Conservation (phyloP, 30 jellyfish, hydroid and myxozoan genomes). For the Pelagia noctiluca region DNA sequence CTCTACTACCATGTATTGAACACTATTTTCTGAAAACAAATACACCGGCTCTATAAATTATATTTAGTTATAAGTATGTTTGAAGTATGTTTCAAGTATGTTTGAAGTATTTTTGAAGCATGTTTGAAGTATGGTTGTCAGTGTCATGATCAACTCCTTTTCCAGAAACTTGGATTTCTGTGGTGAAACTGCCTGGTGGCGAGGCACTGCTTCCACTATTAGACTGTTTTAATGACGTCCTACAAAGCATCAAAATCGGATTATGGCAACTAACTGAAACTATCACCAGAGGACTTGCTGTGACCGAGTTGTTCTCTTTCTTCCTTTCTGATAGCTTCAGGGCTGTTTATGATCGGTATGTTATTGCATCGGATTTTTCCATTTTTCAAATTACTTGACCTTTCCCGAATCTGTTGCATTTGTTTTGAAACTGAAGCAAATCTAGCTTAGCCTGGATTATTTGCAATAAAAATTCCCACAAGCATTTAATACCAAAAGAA, state of each 20-base stretch:
- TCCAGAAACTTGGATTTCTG: constrained; percentile 80
- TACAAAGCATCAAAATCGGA: constrained; percentile 80
- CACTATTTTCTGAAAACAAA: no score
- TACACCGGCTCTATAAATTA: no score
- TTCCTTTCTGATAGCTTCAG: constrained; percentile 93
- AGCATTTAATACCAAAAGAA: no score
- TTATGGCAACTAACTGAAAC: constrained; percentile 86
- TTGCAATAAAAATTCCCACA: no score
- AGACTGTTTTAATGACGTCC: constrained; percentile 84
- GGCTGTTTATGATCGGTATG: constrained; percentile 95
- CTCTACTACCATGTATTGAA: no score
- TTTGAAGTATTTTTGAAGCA: not conserved
- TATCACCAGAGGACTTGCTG: constrained; percentile 69
- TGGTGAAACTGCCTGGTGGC: constrained; percentile 87
- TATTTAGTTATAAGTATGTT: no score
- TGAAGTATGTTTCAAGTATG: not conserved
- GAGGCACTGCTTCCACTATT: constrained; percentile 82
- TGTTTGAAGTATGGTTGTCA: not conserved
- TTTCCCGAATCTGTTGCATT: no score
- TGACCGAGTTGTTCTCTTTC: constrained; percentile 88
- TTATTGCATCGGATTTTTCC: not conserved
- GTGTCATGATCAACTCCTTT: not conserved
- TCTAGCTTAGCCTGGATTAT: no score
- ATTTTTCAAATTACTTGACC: no score
- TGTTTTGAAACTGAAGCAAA: no score